These are phyloP conservation scores for Koerneria pararmatus DNA, from an alignment of 2,888 invertebrate species.

Conservation along the genomic window DNA sequence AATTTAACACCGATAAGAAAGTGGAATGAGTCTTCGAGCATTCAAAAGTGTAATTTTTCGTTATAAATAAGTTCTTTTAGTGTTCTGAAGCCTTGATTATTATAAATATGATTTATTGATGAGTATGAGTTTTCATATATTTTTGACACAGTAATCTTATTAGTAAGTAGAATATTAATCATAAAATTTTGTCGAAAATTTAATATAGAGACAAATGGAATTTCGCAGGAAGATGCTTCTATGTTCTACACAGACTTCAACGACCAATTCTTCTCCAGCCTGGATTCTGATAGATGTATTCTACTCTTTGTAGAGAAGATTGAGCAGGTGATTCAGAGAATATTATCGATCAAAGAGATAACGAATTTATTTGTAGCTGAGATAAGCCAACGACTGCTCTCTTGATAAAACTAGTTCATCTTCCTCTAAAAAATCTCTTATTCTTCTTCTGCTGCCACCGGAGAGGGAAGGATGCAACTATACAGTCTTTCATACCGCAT, in stretches of 20 bases:
- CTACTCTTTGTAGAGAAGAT: constrained; percentile 90
- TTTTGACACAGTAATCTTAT: background rate
- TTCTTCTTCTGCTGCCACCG: too few relatives aligned
- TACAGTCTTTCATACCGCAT: too few relatives aligned
- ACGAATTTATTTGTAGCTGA: background rate
- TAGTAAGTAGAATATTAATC: background rate
- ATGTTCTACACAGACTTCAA: constrained; percentile 90
- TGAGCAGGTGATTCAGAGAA: constrained; percentile 70
- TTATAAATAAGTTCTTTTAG: too few relatives aligned
- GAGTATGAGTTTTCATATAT: too few relatives aligned
- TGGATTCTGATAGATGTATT: constrained; percentile 88
- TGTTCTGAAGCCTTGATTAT: too few relatives aligned
- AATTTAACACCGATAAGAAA: too few relatives aligned
- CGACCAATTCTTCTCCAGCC: constrained; percentile 83
- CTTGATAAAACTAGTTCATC: too few relatives aligned
- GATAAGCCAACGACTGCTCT: background rate
- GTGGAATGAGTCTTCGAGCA: too few relatives aligned
- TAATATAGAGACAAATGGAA: constrained; percentile 7
- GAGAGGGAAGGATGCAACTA: too few relatives aligned
- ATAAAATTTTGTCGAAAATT: constrained; percentile 3
- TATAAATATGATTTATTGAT: too few relatives aligned
- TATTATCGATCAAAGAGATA: background rate
- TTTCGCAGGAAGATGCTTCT: constrained; percentile 72
- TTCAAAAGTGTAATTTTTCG: too few relatives aligned
- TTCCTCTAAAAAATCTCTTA: too few relatives aligned